phyloP scores from a whole-genome alignment of 2,797 vertebrate species.

The Premnoplex brunnescens region DNA sequence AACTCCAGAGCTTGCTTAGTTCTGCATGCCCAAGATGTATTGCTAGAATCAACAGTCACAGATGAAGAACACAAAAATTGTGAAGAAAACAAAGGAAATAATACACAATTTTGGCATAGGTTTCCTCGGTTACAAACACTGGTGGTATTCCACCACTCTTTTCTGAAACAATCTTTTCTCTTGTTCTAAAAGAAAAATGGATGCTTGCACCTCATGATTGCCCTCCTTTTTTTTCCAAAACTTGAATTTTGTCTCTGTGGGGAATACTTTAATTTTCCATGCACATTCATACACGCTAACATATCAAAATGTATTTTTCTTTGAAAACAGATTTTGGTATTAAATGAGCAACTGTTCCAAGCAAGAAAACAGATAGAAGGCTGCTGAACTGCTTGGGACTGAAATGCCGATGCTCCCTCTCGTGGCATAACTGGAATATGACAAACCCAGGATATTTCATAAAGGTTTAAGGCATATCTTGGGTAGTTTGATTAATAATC shows the following conservation, averaged over 20 bases:
- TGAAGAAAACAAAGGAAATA: not conserved
- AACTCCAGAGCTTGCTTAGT: not conserved
- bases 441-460: not conserved
- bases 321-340: not conserved
- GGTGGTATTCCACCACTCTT: not conserved
- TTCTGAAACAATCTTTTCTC: not conserved
- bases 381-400: not conserved
- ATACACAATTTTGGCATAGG: not conserved
- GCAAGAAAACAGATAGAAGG: not conserved
- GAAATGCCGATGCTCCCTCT: conserved; percentile 64
- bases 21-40: not conserved
- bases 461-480: not conserved
- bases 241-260: not conserved
- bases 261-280: not conserved
- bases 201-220: not conserved
- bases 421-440: conserved; percentile 7
- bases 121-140: not conserved
- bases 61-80: not conserved
- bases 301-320: not conserved
- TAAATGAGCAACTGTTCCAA: not conserved
- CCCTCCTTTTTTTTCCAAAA: not conserved
- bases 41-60: not conserved
- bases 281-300: not conserved
- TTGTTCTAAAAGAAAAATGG: not conserved
- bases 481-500: not conserved